These are phyloP conservation scores for Sarcoramphus papa DNA, from an alignment of 2,797 vertebrate species.

Conservation along the genomic window DNA sequence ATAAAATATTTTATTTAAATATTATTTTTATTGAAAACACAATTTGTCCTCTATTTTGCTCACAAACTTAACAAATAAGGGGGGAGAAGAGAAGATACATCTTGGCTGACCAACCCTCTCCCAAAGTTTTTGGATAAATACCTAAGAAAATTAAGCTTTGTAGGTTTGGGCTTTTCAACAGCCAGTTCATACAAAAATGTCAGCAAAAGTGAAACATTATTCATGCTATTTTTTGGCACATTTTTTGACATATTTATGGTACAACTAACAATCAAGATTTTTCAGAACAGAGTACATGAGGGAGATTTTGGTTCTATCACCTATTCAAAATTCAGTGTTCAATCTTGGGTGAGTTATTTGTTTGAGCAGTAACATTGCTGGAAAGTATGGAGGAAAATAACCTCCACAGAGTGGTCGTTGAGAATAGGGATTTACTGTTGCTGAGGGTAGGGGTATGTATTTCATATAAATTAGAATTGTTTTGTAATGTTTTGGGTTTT, in stretches of 20 bases:
- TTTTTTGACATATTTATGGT: background rate
- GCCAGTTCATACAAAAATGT: background rate
- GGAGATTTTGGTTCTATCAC: background rate
- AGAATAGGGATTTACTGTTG: background rate
- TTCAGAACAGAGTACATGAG: background rate
- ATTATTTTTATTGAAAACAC: background rate
- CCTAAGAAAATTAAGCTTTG: background rate
- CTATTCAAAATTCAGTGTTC: background rate
- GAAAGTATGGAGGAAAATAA: background rate
- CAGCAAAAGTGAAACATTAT: background rate
- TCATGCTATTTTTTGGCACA: accelerated
- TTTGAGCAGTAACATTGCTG: background rate
- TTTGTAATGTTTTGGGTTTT: accelerated
- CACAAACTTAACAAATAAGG: background rate
- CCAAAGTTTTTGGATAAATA: background rate
- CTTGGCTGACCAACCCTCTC: background rate
- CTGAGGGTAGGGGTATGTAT: background rate
- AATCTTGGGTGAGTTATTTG: accelerated
- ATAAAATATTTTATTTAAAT: background rate
- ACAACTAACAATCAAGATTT: background rate
- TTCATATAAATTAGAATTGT: background rate
- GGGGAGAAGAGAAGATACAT: background rate
- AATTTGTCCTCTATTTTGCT: background rate
- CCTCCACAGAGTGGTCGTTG: background rate
- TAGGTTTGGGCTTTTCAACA: background rate